Evolutionary conservation across 2,797 vertebrate genomes (phyloP), one percentile per base, ranked within the genome.

Genomic region (Glyptemys insculpta): DNA sequence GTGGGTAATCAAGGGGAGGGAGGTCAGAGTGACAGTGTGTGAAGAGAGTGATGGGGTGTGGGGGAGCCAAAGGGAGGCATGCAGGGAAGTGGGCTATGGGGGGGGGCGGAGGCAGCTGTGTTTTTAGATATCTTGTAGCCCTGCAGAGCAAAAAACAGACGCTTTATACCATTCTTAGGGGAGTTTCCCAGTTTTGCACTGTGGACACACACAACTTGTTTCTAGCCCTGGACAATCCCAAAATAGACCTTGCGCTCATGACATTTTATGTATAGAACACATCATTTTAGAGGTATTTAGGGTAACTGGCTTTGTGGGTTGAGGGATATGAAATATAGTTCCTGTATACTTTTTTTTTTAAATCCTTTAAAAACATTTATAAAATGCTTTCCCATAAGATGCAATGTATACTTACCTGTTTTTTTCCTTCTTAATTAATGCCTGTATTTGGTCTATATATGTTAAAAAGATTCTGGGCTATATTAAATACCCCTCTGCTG

Each of bases 361-460:
- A 65, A 15, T 78, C n/a, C 25, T 10, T 72, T 12, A 0, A 1
- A 65, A 1, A n/a, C 21, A 11, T 89, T 94, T 83, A 57, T 56
- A 56, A 83, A 88, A 18, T 11, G 68, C 86, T 76, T 14, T 78
- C 27, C 89, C 34, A 31, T 74, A 6, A 65, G n/a, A 12, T 41
- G 4, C 54, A 87, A 29, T 49, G 44, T 37, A 41, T 76, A 44
- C 41, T 56, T 41, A 53, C 21, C 52, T 79, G 5, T 9, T 21
- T 68, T 68, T 65, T 65, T 34, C 2, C 1, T 80, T 84, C 50
- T 89, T 52, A 72, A 25, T 72, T 86, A 52, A 12, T 59, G 49
- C 83, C 91, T 53, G 34, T 83, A 6, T 96, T 96, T 96, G 92
- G 86, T 96, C 91, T 96, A 49, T 91, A 57, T 83, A 37, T 92